Evolutionary conservation across 2,888 invertebrate species (phyloP), one percentile per base, ranked within the genome.

Genomic region (Tigriopus californicus): DNA sequence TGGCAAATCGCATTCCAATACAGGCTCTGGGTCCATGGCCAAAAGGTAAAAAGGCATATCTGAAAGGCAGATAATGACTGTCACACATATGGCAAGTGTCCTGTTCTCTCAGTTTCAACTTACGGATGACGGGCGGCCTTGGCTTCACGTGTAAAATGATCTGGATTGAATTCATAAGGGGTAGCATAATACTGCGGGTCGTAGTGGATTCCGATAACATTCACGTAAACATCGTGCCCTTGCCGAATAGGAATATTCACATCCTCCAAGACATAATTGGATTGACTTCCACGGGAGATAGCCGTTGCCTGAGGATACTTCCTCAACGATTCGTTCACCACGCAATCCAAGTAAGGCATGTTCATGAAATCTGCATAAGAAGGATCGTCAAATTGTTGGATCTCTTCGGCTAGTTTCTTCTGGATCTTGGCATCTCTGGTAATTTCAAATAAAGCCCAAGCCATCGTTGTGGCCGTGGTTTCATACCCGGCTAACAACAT

Each of bases 1-100:
- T 3, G 6, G 46, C 46, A 18, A 46, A 46, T 18, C 46, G 15
- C 46, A 46, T 46, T 8, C 46, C 46, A 46, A 46, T 46, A 8
- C 46, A 46, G 46, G 55, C 55, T 42, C 41, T 41, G 15, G 44
- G 55, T 55, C 55, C 55, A 13, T 55, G 41, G 20, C 55, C 46
- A 46, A 46, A 46, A 5, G 15, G 15, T 46, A 46, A 15, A 46
- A 18, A 46, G 46, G 20, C 20, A 46, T 15, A 46, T 46, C 15
- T 18, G 20, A 46, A 46, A 46, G 13, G 3, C 5, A 46, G 46
- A 46, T 5, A 46, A 18, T 5, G 4, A 46, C 5, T 3, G 10
- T 18, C 5, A 46, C 3, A 3, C 8, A 33, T 33, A 3, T 33
- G 3, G 8, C 3, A 15, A 46, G 6, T 46, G 15, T 46, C 3